Base-by-base conservation (phyloP, 1,140 invertebrate species). In the Heliconius eleuchia region DNA sequence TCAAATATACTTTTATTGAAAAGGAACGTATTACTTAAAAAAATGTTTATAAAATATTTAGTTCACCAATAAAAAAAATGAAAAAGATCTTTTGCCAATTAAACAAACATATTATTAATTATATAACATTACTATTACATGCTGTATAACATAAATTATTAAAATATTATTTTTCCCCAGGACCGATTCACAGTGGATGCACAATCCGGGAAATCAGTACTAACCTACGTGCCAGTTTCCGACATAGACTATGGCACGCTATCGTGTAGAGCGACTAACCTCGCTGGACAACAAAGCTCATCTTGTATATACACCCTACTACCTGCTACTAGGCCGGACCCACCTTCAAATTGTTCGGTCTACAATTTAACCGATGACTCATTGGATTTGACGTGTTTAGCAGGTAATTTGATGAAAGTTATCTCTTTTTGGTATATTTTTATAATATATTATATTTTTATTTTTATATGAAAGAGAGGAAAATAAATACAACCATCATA, bases 351-450 rank as follows among this genome's bases (percentile, higher is more conserved):
- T 90, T 98, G 97, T 89, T 97, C 96, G 11, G 95, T 98, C n/a
- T 95, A 96, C 80, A 98, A 98, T 88, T 96, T 97, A 80, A 98
- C 97, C 11, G 96, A 96, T 74, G 97, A 97, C 82, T 96, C 97
- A 2, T 87, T 98, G 77, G 95, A 96, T 83, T 95, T 97, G 3
- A 84, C 89, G 34, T 95, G 94, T 83, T 77, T 92, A 76, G 83
- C 93, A 84, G 94, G 94, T 95, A 66, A 30, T 66, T 85, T 83
- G 86, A 55, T 30, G n/a, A 16, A 46, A 18, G 34, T 46, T 7
- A 11, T 16, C 0, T 27, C 19, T 4, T 4, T n/a, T 30, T 27
- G 11, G 1, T 27, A 27, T 23, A 13, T 13, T 30, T 57, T 9
- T 57, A 8, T 19, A 23, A 1, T 23, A 9, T 57, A 1, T 11